A percentile compares a stretch with the other conserved stretches of the same genome.
Conservation (phyloP, 1,140 invertebrate species). For the Hydropsyche tenuis region DNA sequence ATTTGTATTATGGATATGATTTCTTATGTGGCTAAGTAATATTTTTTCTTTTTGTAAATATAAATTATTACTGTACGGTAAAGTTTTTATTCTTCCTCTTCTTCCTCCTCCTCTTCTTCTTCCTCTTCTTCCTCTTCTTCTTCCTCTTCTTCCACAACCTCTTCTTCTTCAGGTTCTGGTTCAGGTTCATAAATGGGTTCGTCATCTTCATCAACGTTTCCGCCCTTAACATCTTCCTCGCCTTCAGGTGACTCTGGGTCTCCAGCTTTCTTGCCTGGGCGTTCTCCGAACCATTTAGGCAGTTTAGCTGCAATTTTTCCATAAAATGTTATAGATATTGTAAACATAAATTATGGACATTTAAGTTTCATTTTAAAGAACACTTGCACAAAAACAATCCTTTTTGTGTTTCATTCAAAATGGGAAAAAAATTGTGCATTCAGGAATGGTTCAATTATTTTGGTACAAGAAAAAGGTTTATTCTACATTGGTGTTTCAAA, state of each 20-base stretch:
- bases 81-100: slow-evolving; percentile 59
- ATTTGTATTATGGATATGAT: slow-evolving; percentile 12
- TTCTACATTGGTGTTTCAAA: too few species aligned
- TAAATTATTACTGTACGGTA: slow-evolving; percentile 7
- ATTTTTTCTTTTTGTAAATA: slow-evolving; percentile 13
- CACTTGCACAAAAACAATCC: too few species aligned
- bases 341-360: slow-evolving; percentile 8
- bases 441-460: background rate
- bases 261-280: slow-evolving; percentile 88
- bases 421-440: background rate
- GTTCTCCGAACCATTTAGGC: slow-evolving; percentile 93
- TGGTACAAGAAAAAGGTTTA: background rate
- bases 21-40: background rate
- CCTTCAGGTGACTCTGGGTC: slow-evolving; percentile 87
- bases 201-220: slow-evolving; percentile 72
- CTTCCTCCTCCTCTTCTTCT: slow-evolving; percentile 76
- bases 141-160: slow-evolving; percentile 68
- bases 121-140: slow-evolving; percentile 71
- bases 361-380: too few species aligned
- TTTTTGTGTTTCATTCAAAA: too few species aligned
- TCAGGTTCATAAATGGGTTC: slow-evolving; percentile 75
- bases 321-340: slow-evolving; percentile 44
- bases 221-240: slow-evolving; percentile 83
- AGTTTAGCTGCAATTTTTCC: slow-evolving; percentile 89
- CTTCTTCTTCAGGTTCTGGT: slow-evolving; percentile 76